Evolutionary conservation across 2,113 vertebrate species (phyloP), one percentile per base, ranked within the genome.

Genomic region (Andinoacara biseriatus): DNA sequence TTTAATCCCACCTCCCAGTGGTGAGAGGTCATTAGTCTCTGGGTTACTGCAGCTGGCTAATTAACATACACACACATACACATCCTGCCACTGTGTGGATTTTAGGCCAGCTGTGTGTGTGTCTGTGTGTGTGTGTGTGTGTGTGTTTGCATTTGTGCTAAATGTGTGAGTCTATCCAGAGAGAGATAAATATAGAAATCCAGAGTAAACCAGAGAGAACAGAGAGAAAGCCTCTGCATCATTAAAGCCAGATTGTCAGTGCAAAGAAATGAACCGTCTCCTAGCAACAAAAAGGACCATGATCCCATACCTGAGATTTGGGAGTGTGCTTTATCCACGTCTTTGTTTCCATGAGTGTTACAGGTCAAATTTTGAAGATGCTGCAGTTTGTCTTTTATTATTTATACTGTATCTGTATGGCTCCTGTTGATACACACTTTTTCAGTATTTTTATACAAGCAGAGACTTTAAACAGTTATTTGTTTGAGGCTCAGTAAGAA

Each of bases 281-380:
- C 91, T 92, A 94, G 93, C 92, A 94, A 94, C 92, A 90, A 87
- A 81, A 10, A 88, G 74, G 74, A 78, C 76, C 33, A 5, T 40
- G 62, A 92, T 90, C 78, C 83, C 52, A 33, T 82, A 91, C 91
- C 89, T 93, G 88, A 89, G 79, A 86, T 86, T 83, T 79, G 35
- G 85, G 72, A 84, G 58, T 54, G 63, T 33, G 43, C 74, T 69
- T 35, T 26, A 54, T 77, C 57, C 75, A 6, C 13, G 5, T 60
- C 31, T 87, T 54, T 82, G 24, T 88, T 43, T 76, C 38, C 1
- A 18, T 38, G 49, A 43, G 57, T 79, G 22, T 77, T 63, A 57
- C 2, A 0, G n/a, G 33, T 76, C 24, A 14, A 7, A 61, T 26
- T 2, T 8, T 31, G 11, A 11, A 58, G 13, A 57, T 62, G 22